Percentiles rank a stretch among this genome's conserved stretches.
Evolutionary conservation across 2,888 invertebrate species (phyloP).

Genomic region (Sepiola atlantica): DNA sequence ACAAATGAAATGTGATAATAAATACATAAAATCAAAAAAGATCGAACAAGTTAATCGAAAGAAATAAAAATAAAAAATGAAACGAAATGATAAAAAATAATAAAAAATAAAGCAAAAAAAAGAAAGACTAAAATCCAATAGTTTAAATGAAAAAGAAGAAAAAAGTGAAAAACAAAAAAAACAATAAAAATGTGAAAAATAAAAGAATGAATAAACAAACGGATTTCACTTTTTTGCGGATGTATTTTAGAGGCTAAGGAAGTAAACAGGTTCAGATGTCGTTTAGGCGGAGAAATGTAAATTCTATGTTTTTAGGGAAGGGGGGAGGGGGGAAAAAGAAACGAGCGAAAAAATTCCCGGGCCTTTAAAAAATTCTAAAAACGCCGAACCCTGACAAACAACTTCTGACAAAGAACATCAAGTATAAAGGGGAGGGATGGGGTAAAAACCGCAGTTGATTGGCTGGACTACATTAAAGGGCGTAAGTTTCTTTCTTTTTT

Average conservation of each 20-base stretch:
- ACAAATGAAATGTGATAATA: no score
- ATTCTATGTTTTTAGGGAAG: background rate
- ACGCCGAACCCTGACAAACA: background rate
- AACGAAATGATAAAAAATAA: no score
- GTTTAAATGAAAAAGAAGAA: no score
- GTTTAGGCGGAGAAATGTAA: background rate
- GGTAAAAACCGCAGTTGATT: background rate
- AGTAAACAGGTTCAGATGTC: background rate
- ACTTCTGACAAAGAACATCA: background rate
- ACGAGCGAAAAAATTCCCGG: background rate
- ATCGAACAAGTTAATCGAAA: no score
- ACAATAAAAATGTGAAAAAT: background rate
- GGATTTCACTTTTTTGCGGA: background rate
- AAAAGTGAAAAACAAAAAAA: background rate
- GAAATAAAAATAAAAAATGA: no score
- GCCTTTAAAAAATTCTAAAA: background rate
- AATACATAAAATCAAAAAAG: no score
- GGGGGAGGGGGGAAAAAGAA: background rate
- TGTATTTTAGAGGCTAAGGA: background rate
- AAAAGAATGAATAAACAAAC: background rate
- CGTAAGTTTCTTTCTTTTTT: background rate
- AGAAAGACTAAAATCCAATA: no score
- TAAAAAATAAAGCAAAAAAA: no score
- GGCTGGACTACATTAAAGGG: background rate
- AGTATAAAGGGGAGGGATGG: background rate